Evolutionary conservation across 2,888 invertebrate species (phyloP), one percentile per base, ranked within the genome.

Genomic region (Dicyrtomina minuta): DNA sequence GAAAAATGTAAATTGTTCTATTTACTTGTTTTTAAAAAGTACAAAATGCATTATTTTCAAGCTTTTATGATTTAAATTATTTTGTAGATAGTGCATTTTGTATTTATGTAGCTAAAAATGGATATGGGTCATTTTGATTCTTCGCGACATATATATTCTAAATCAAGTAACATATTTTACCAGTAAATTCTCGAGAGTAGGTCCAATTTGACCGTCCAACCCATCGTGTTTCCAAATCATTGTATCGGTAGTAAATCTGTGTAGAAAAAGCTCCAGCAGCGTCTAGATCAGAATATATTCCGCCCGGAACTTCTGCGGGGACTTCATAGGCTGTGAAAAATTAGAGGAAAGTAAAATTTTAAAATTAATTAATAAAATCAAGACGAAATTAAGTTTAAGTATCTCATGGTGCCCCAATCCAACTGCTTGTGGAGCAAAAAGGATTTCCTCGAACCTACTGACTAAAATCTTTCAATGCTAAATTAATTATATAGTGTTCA

Each of bases 141-240:
- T 22, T 24, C 26, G 17, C 17, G 5, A 20, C 5, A 8, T 55
- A 8, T 55, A 12, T 12, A 5, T 12, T 55, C n/a, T 24, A 55
- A 55, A 24, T 55, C n/a, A n/a, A n/a, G n/a, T n/a, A n/a, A n/a
- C n/a, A n/a, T n/a, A n/a, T n/a, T 33, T 65, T 84, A 91, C 92
- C 87, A 79, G 84, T 80, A 80, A 96, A 92, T 20, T 80, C 82
- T 69, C 84, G 86, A 0, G 82, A 84, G 80, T 92, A 96, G 0
- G 86, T 89, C 92, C 96, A 94, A 68, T 89, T 85, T 44, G 88
- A 87, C 76, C 88, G 85, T 0, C 90, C 88, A 24, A 96, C 88
- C 95, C 96, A 96, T 79, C 91, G 85, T 66, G 90, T 88, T 22
- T 85, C 82, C 0, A 89, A 84, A 82, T 96, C 96, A 81, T 95